Conservation (phyloP, 2,888 invertebrate genomes). For the Chaetogeoica ovagalla region DNA sequence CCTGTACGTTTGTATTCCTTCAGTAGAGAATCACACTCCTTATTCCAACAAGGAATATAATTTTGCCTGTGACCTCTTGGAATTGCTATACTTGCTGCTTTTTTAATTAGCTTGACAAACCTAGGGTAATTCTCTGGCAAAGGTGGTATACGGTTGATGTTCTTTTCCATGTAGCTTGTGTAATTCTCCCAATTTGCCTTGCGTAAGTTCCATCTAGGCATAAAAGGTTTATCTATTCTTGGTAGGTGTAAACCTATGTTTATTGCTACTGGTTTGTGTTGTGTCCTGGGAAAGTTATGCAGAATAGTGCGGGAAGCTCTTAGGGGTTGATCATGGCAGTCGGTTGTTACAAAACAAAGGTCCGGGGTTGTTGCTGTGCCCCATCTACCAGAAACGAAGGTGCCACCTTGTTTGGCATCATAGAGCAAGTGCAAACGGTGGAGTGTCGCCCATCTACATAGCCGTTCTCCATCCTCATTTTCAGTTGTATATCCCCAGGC, state of each 20-base stretch:
- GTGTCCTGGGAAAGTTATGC: neutral
- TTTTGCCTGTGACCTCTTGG: too few species aligned
- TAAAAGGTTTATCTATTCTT: neutral
- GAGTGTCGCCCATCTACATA: conserved; percentile 19
- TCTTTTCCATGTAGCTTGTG: conserved; percentile 6
- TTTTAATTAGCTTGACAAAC: too few species aligned
- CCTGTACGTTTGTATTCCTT: too few species aligned
- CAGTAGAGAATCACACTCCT: too few species aligned
- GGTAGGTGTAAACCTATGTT: conserved; percentile 4
- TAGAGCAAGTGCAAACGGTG: neutral
- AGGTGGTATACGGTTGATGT: too few species aligned
- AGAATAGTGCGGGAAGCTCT: conserved; percentile 12
- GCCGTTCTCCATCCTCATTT: conserved; percentile 15
- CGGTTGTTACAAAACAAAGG: conserved; percentile 22
- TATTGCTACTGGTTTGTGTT: conserved; percentile 21
- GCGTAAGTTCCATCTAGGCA: conserved; percentile 5
- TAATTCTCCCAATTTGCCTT: neutral
- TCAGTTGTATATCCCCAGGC: conserved; percentile 12
- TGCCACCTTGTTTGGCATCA: conserved; percentile 4
- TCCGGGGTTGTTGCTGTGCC: conserved; percentile 19
- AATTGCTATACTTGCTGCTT: too few species aligned
- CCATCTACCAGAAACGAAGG: conserved; percentile 6
- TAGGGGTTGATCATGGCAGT: conserved; percentile 7
- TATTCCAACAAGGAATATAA: too few species aligned
- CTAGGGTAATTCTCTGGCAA: too few species aligned